Evolutionary conservation across 2,888 invertebrate species (phyloP).

Genomic region (Agrotis ipsilon): DNA sequence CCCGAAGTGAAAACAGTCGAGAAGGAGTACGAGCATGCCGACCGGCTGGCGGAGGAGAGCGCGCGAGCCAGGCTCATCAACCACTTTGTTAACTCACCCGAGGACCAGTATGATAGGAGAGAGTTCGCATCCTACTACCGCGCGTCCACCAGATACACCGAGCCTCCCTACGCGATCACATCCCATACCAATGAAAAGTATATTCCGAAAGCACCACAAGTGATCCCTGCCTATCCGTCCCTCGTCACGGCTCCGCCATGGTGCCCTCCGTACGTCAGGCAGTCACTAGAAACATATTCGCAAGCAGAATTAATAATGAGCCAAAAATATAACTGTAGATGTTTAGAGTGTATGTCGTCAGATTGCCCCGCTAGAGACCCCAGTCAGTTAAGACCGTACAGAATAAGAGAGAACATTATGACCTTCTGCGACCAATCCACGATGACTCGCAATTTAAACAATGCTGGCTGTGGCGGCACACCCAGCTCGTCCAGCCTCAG

Average conservation of each 20-base stretch:
- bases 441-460: slow-evolving; percentile 78
- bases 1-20: slow-evolving; percentile 30
- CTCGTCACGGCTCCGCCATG: slow-evolving; percentile 68
- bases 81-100: slow-evolving; percentile 56
- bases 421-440: slow-evolving; percentile 76
- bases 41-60: slow-evolving; percentile 65
- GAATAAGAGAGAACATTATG: slow-evolving; percentile 76
- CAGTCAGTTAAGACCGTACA: slow-evolving; percentile 30
- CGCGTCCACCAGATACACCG: slow-evolving; percentile 55
- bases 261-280: slow-evolving; percentile 69
- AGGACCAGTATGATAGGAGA: slow-evolving; percentile 48
- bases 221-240: slow-evolving; percentile 67
- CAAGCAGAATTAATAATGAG: slow-evolving; percentile 40
- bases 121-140: slow-evolving; percentile 73
- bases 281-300: slow-evolving; percentile 60
- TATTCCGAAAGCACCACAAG: slow-evolving; percentile 32
- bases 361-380: slow-evolving; percentile 62
- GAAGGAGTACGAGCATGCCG: slow-evolving; percentile 56
- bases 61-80: slow-evolving; percentile 67
- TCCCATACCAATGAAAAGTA: slow-evolving; percentile 62
- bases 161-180: slow-evolving; percentile 67
- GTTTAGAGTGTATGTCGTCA: slow-evolving; percentile 65
- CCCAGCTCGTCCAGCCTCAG: slow-evolving; percentile 52
- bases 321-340: slow-evolving; percentile 66
- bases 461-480: slow-evolving; percentile 70